These are phyloP conservation scores for Eupithecia inturbata DNA, from an alignment of 2,888 invertebrate genomes.

Conservation along the genomic window DNA sequence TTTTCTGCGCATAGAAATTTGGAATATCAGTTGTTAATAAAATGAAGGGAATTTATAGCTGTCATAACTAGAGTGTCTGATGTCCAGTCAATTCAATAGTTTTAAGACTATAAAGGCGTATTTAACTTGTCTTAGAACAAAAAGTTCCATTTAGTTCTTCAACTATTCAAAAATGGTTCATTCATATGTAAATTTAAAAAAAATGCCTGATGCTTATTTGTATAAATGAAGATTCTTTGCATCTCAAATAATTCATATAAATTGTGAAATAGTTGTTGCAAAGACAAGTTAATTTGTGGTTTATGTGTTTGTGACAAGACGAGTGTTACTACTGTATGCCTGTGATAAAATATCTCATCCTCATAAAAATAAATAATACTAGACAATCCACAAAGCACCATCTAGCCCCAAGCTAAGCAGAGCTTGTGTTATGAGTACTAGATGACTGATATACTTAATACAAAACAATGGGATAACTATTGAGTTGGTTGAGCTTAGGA, in stretches of 20 bases:
- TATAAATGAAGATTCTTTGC: neutral
- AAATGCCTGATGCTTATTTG: neutral
- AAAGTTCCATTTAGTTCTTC: neutral
- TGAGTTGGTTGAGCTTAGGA: neutral
- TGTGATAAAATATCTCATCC: conserved; percentile 31
- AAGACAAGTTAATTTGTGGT: conserved; percentile 28
- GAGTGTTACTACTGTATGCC: conserved; percentile 12
- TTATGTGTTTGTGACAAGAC: conserved; percentile 27
- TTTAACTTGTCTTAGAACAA: conserved; percentile 31
- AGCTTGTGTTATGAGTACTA: too few species aligned
- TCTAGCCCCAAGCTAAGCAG: too few species aligned
- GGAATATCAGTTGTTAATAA: neutral
- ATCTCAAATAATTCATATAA: neutral
- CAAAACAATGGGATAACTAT: too few species aligned
- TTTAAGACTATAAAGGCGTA: conserved; percentile 16
- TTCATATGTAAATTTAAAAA: neutral
- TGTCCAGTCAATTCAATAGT: conserved; percentile 17
- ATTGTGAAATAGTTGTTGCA: conserved; percentile 8
- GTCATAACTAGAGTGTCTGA: conserved; percentile 23
- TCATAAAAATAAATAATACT: neutral
- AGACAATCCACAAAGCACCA: too few species aligned
- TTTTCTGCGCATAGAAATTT: neutral
- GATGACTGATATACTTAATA: too few species aligned
- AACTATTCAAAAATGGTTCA: neutral
- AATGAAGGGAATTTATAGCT: neutral